Base-by-base conservation (phyloP, 2,113 vertebrate genomes). In the Corvus hawaiiensis region DNA sequence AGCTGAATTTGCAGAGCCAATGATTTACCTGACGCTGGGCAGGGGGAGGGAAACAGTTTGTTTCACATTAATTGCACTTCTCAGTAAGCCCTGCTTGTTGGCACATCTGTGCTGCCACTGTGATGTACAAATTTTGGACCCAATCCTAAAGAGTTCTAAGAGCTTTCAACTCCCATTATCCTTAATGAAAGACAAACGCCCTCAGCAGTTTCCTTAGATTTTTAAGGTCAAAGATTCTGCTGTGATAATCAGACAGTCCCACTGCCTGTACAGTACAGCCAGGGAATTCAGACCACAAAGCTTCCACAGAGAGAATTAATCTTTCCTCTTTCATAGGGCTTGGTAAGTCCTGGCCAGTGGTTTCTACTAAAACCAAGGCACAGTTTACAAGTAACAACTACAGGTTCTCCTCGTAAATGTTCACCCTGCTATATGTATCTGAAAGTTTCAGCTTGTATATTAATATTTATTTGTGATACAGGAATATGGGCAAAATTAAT, bases 1-100 rank as follows among this genome's bases (percentile, higher is more conserved):
- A 95, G 94, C 92, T 84, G 92, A 79, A 84, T 97, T 76, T 96
- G 96, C 96, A 96, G 96, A 97, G 97, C 77, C 72, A 95, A 96
- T 95, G 96, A 95, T 96, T 97, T 96, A 97, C 97, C 96, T 94
- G 96, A 68, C 95, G 89, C 61, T 2, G 4, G 41, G 35, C 22
- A 93, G 39, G 23, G 94, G 96, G 98, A 98, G 96, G 96, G 93
- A 98, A 98, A 98, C 93, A 95, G 94, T 96, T 97, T 32, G 3
- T 95, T 98, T 98, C 97, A 97, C 93, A 96, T 96, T 96, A 97
- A 90, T 46, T 88, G 94, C 64, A 55, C 55, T 93, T 69, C 87
- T 76, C 63, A 79, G 84, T 41, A 37, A 28, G 59, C 78, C 22
- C 81, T 54, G 64, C 87, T 87, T 76, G 89, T 79, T 90, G 73